Evolutionary conservation across 2,113 vertebrate genomes (phyloP).

Genomic region (rat (Rattus norvegicus)): DNA sequence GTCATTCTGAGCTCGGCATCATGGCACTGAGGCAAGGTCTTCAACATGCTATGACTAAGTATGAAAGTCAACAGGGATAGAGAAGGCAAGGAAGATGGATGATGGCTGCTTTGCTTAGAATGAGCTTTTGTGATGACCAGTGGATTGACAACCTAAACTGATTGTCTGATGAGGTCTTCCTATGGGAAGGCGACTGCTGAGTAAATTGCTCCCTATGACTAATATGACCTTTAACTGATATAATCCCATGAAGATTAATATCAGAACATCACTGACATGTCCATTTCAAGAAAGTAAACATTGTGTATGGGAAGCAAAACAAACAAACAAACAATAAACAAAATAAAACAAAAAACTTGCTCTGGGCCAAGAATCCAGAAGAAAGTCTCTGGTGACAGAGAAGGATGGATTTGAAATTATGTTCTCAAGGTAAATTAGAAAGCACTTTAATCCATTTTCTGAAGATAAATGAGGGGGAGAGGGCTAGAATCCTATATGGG

Average conservation of each 20-base stretch:
- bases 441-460: background rate
- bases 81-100: background rate
- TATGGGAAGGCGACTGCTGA: background rate
- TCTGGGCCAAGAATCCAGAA: background rate
- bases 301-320: background rate
- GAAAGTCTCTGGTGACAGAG: background rate
- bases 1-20: background rate
- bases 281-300: background rate
- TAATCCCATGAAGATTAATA: background rate
- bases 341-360: background rate
- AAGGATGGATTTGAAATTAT: background rate
- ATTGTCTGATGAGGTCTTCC: background rate
- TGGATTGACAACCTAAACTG: background rate
- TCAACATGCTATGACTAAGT: background rate
- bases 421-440: background rate
- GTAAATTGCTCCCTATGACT: background rate
- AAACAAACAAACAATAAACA: background rate
- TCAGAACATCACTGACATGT: background rate
- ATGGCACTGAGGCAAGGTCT: background rate
- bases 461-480: background rate
- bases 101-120: background rate
- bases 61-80: background rate
- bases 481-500: background rate
- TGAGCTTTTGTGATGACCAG: background rate
- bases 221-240: background rate